Base-by-base conservation (phyloP, 2,888 invertebrate species). In the Eugnorisma glareosa region DNA sequence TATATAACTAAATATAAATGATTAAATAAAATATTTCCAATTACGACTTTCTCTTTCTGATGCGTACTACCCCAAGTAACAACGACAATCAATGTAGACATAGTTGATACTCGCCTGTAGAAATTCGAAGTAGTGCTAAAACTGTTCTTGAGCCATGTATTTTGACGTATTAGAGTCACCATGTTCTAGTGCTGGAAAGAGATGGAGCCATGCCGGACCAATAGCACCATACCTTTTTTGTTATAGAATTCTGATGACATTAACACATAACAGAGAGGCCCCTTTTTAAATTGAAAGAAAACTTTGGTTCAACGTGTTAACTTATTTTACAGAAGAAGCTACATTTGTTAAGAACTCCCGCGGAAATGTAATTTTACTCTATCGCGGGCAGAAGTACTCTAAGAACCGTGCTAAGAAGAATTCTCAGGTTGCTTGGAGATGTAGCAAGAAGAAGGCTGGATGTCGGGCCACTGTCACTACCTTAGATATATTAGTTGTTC, bases 401-500 rank as follows among this genome's bases (percentile, higher is more conserved):
- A 81, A 45, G 51, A 77, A 77, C 63, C 81, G 81, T 0, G 57
- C 31, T 15, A 81, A 75, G 70, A 84, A 75, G 67, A 59, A 77
- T 24, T 74, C 40, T 18, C 59, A 64, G 35, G 31, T 84, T 1
- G 45, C 70, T 1, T 84, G 83, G 83, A 74, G 85, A 54, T 84
- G 83, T 37, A 81, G 77, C 63, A 84, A 84, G 45, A 84, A 82
- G 66, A 86, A 85, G 66, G 43, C 59, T 24, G 80, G 83, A 18
- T 89, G 89, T 63, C 73, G 73, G 11, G 82, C 87, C 18, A 74
- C 68, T 0, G 81, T 64, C 1, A 72, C 81, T 3, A 84, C 85
- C 0, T 4, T 28, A 3, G 57, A 76, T 13, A 51, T 68, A 15
- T 21, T 35, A 0, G 54, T 85, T 64, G 15, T 78, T 28, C 4